A percentile compares a stretch with the other conserved stretches of the same genome.
These are phyloP conservation scores for Styela plicata DNA, from an alignment of 23 tunicate species.

Conservation along the genomic window DNA sequence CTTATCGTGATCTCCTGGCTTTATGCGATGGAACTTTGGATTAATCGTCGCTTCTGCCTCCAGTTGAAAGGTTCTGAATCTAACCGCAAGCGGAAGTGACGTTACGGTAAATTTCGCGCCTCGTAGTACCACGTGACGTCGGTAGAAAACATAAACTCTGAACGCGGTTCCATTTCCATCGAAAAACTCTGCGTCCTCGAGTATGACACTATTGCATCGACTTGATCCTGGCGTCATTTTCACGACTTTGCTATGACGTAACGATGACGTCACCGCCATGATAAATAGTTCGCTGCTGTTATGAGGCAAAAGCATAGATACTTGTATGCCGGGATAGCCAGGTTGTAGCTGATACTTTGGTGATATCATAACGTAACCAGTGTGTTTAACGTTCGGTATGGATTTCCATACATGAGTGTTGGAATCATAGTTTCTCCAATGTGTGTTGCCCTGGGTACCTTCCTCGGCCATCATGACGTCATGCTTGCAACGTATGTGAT, in stretches of 20 bases:
- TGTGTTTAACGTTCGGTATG: slow-evolving; percentile 1
- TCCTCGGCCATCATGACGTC: not conserved
- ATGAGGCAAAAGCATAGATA: slow-evolving; percentile 22
- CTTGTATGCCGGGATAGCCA: slow-evolving; percentile 12
- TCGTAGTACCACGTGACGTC: not conserved
- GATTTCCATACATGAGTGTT: not conserved
- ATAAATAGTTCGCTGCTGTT: slow-evolving; percentile 3
- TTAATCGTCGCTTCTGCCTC: not conserved
- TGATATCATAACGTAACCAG: slow-evolving; percentile 16
- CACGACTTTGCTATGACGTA: not conserved
- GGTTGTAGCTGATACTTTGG: not conserved
- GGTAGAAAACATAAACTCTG: slow-evolving; percentile 12
- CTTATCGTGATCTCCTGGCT: slow-evolving; percentile 4
- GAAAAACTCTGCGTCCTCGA: slow-evolving; percentile 21
- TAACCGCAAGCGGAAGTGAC: slow-evolving; percentile 6
- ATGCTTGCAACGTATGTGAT: slow-evolving; percentile 24
- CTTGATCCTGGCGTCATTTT: not conserved
- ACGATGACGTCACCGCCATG: slow-evolving; percentile 14
- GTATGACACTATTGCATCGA: slow-evolving; percentile 9
- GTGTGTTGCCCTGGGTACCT: not conserved
- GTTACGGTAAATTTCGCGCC: slow-evolving; percentile 16
- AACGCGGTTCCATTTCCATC: not conserved
- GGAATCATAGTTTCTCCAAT: slow-evolving; percentile 8
- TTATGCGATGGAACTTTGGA: not conserved
- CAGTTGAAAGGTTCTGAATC: not conserved